phyloP scores from a whole-genome alignment of 2,888 invertebrate genomes.

The Tetragonisca angustula region DNA sequence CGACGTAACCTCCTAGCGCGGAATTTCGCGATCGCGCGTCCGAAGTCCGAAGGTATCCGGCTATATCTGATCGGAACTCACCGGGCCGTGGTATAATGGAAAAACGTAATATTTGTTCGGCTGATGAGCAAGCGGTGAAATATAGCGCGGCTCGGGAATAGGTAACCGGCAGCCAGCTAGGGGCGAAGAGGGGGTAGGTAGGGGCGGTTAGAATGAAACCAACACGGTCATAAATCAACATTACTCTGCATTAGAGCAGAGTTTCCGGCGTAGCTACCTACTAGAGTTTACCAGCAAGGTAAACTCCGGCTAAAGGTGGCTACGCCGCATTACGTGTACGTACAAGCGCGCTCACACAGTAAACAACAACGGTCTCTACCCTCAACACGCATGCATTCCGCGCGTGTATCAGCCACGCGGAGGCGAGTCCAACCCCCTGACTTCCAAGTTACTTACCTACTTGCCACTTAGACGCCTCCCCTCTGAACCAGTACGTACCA shows the following conservation, averaged over 20 bases:
- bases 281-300: conserved; percentile 81
- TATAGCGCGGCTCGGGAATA: conserved; percentile 55
- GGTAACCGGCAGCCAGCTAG: conserved; percentile 56
- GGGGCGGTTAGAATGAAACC: conserved; percentile 71
- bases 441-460: conserved; percentile 81
- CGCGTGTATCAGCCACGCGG: conserved; percentile 62
- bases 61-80: conserved; percentile 51
- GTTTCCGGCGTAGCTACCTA: conserved; percentile 77
- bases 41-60: conserved; percentile 23
- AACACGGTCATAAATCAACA: conserved; percentile 81
- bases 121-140: conserved; percentile 46
- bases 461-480: conserved; percentile 77
- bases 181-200: conserved; percentile 46
- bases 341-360: conserved; percentile 59
- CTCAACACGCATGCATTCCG: conserved; percentile 35
- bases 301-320: conserved; percentile 76
- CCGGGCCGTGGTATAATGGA: conserved; percentile 38
- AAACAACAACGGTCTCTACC: conserved; percentile 45
- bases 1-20: conserved; percentile 10
- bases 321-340: conserved; percentile 67
- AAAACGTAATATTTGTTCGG: conserved; percentile 65
- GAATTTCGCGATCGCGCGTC: conserved; percentile 44
- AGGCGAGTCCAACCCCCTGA: conserved; percentile 69
- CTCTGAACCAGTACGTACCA: conserved; percentile 43
- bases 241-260: conserved; percentile 83